Evolutionary conservation across 2,888 invertebrate genomes (phyloP).

Genomic region (Lepetodrilus schrolli): DNA sequence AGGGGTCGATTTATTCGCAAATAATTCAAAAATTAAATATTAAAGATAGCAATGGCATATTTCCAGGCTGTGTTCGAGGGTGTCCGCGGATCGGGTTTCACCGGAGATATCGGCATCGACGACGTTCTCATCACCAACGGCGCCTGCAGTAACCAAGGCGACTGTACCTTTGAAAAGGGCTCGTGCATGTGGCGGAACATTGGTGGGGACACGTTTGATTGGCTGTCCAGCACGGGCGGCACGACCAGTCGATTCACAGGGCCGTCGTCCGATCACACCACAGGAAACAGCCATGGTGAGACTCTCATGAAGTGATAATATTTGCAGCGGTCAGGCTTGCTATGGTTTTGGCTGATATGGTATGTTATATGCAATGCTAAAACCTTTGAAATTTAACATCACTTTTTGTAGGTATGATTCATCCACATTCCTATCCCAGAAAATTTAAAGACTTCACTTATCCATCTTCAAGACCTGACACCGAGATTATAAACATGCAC

Average conservation of each 20-base stretch:
- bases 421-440: too few relatives aligned
- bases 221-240: conserved; percentile 61
- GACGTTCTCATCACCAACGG: conserved; percentile 63
- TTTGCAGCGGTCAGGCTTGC: neutral
- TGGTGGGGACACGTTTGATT: conserved; percentile 54
- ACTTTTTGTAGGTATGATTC: too few relatives aligned
- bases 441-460: too few relatives aligned
- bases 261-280: conserved; percentile 66
- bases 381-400: too few relatives aligned
- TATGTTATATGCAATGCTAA: too few relatives aligned
- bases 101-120: conserved; percentile 67
- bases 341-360: neutral
- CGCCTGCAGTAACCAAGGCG: conserved; percentile 53
- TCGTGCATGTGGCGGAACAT: conserved; percentile 59
- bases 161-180: conserved; percentile 63
- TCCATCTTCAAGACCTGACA: too few relatives aligned
- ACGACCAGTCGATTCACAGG: conserved; percentile 59
- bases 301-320: too few relatives aligned
- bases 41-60: too few relatives aligned
- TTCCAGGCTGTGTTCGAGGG: conserved; percentile 66
- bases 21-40: too few relatives aligned
- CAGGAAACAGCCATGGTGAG: conserved; percentile 54
- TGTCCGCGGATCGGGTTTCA: conserved; percentile 49
- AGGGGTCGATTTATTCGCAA: too few relatives aligned
- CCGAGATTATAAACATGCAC: too few relatives aligned